phyloP scores from a whole-genome alignment of 2,888 invertebrate genomes.

The Pristionchus japonicus region DNA sequence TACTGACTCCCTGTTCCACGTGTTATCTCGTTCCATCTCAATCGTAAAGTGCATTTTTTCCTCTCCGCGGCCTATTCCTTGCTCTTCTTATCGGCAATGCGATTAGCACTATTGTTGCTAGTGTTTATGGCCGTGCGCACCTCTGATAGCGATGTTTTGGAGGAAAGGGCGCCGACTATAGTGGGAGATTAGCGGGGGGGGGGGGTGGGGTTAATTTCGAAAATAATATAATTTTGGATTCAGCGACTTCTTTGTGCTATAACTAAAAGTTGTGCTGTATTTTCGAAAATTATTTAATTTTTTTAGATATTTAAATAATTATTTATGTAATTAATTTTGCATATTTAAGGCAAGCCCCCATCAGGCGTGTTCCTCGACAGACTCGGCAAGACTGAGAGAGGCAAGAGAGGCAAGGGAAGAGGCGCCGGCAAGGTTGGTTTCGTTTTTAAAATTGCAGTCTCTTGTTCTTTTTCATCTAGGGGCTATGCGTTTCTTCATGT shows the following conservation, averaged over 20 bases:
- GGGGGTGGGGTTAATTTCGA: neutral
- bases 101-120: neutral
- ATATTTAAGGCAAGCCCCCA: conserved; percentile 48
- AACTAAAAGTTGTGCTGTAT: too few relatives aligned
- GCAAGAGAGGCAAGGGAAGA: conserved; percentile 59
- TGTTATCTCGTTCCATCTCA: neutral
- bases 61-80: too few relatives aligned
- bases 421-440: conserved; percentile 49
- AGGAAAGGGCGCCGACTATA: neutral
- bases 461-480: too few relatives aligned
- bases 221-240: too few relatives aligned
- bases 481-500: too few relatives aligned
- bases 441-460: neutral
- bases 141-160: neutral
- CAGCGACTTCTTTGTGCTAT: too few relatives aligned
- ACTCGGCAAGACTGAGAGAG: conserved; percentile 52
- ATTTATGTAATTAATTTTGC: too few relatives aligned
- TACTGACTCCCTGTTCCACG: too few relatives aligned
- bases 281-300: neutral
- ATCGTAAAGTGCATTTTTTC: too few relatives aligned
- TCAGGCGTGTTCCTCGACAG: conserved; percentile 55
- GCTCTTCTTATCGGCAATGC: neutral
- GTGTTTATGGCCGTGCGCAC: neutral
- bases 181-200: neutral
- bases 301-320: neutral